Base-by-base conservation (phyloP, 2,888 invertebrate genomes). In the Strigamia maritima region DNA sequence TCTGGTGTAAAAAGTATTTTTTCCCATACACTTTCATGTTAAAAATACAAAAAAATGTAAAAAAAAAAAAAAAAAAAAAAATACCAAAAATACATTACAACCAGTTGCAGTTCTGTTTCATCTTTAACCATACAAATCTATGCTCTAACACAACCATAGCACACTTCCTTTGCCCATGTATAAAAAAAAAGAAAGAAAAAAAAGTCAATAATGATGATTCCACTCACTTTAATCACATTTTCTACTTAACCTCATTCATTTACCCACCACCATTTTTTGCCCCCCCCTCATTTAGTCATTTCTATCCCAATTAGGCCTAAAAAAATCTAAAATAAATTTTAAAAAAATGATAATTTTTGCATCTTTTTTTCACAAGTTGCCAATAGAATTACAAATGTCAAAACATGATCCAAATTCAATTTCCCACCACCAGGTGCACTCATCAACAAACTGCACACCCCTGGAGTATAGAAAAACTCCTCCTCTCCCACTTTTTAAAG, bases 391-490 rank as follows among this genome's bases (percentile, higher is more conserved):
- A 44, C 44, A 44, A 44, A 44, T 44, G 16, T 3, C 44, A 65
- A 16, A 65, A 35, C 60, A 65, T 65, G 60, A 65, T 65, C 60
- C 24, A 65, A 65, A 65, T 65, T 65, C 60, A 65, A 65, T 65
- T 65, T 65, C 24, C 60, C 22, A 65, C 22, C 60, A 65, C 60
- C 60, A 65, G 60, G 60, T 65, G 22, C 19, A 65, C 60, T 22
- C 60, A 65, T 22, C 60, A n/a, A 16, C 44, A 44, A 35, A n/a
- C 44, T 4, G 16, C 44, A 44, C 44, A 44, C 44, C 60, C 60
- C 60, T 12, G 19, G 19, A n/a, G 19, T 24, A 22, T 6, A 4
- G n/a, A 65, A 65, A 65, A 65, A 16, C 22, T 22, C 60, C 19
- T 22, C 19, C 60, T 1, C 19, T 19, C 60, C 24, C 24, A 2